Percentiles rank a stretch among this genome's conserved stretches.
These are phyloP conservation scores for Oryctes rhinoceros DNA, from an alignment of 1,140 invertebrate genomes.

Conservation along the genomic window DNA sequence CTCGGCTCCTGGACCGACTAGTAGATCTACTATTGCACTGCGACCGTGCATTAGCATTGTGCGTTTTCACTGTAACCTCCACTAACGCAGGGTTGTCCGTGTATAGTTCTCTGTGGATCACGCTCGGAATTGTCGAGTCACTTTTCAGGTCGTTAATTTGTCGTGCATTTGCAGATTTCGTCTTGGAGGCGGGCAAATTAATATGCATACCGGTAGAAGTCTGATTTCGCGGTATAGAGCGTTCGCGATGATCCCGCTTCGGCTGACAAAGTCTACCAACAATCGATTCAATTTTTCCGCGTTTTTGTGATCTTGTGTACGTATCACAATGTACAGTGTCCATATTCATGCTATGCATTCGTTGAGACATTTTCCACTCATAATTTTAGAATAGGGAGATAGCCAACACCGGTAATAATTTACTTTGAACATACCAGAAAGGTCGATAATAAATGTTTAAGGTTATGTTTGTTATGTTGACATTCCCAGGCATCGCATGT, in stretches of 20 bases:
- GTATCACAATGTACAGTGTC: constrained; percentile 30
- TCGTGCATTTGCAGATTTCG: constrained; percentile 2
- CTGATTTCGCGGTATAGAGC: constrained; percentile 23
- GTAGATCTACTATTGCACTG: constrained; percentile 45
- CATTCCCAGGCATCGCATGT: neutral
- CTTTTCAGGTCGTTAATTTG: constrained; percentile 31
- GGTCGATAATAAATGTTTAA: constrained; percentile 27
- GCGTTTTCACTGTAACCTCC: constrained; percentile 48
- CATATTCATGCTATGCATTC: constrained; percentile 37
- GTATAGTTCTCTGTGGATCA: constrained; percentile 38
- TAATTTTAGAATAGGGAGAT: constrained; percentile 16
- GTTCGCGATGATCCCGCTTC: neutral
- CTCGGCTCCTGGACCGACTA: constrained; percentile 38
- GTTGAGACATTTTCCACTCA: constrained; percentile 41
- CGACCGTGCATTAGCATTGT: constrained; percentile 47
- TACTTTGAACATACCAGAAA: constrained; percentile 37
- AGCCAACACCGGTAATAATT: constrained; percentile 21
- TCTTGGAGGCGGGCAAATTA: neutral
- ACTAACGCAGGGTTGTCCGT: constrained; percentile 47
- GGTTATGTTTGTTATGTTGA: constrained; percentile 39
- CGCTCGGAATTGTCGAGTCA: neutral
- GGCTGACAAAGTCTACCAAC: neutral
- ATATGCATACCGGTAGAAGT: neutral
- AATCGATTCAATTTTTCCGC: neutral
- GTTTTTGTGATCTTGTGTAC: constrained; percentile 32